Base-by-base conservation (phyloP, 1,140 invertebrate species). In the Luehdorfia chinensis region DNA sequence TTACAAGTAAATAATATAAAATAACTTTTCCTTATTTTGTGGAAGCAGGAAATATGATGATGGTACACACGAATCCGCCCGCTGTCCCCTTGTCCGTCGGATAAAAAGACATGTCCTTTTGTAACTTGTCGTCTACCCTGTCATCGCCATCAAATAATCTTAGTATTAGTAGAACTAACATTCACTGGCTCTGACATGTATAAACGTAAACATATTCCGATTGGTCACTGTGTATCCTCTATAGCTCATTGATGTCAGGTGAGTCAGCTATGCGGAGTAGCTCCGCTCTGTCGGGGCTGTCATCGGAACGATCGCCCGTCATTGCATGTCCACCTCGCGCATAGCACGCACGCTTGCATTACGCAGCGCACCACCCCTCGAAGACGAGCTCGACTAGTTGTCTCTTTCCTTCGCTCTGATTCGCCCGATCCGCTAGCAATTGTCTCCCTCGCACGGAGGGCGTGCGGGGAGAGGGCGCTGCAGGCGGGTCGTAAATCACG, bases 401-500 rank as follows among this genome's bases (percentile, higher is more conserved):
- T 85, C 84, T 78, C 75, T 59, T 47, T 84, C 60, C 56, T 44
- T 43, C 70, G 8, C 66, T 23, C 37, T 9, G 39, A 50, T 45
- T 39, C 36, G 51, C 12, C 28, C 19, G 34, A 30, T 43, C 11
- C 23, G 13, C 8, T 12, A 30, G 55, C 63, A 41, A 47, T 50
- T 50, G 54, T 81, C 75, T 62, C 66, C 19, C 41, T 83, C 75
- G 56, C 25, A 39, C 51, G 69, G 58, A 70, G 59, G 70, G 60
- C 55, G 75, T 61, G 75, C 66, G 69, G 75, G 74, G 71, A 65
- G 72, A 70, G 76, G 75, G 67, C 63, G 74, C 72, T 84, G 84
- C 85, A 80, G 81, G 75, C 79, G 79, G 80, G 77, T 81, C 83
- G 80, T 86, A 86, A 87, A 86, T 86, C 83, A 84, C 79, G 79